A percentile compares a stretch with the other conserved stretches of the same genome.
These are phyloP conservation scores for Diorhabda sublineata DNA, from an alignment of 1,140 invertebrate genomes.

Conservation along the genomic window DNA sequence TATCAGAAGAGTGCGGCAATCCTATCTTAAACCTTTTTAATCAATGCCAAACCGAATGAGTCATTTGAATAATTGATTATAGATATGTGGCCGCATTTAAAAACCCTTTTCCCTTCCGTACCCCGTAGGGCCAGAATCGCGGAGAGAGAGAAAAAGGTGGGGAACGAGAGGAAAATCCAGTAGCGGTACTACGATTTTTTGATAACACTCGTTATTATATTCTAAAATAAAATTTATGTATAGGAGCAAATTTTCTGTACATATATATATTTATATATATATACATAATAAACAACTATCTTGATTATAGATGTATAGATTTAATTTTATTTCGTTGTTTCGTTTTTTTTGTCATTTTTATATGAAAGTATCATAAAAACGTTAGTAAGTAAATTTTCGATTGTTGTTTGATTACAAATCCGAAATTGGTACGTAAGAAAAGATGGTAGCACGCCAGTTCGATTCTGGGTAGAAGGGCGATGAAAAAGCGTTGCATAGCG, in stretches of 20 bases:
- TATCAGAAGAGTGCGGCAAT: conserved; percentile 16
- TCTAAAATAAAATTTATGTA: no score
- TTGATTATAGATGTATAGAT: no score
- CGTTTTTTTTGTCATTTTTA: no score
- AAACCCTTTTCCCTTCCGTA: conserved; percentile 17
- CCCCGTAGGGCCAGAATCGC: not conserved
- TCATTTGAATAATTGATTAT: conserved; percentile 25
- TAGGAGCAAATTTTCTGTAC: no score
- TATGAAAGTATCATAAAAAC: no score
- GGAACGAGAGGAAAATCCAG: conserved; percentile 1
- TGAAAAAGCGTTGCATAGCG: conserved; percentile 23
- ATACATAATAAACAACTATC: no score
- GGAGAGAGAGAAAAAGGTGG: not conserved
- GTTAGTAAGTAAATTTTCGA: no score
- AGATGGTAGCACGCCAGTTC: not conserved
- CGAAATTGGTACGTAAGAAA: no score
- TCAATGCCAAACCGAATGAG: conserved; percentile 21
- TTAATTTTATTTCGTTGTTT: no score
- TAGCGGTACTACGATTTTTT: not conserved
- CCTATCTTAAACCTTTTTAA: conserved; percentile 22
- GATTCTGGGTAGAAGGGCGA: conserved; percentile 6
- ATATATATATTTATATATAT: no score
- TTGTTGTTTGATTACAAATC: no score
- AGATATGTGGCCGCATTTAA: conserved; percentile 23
- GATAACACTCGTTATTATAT: not conserved